Evolutionary conservation across 2,888 invertebrate species (phyloP).

Genomic region (Muschampia plurimacula): DNA sequence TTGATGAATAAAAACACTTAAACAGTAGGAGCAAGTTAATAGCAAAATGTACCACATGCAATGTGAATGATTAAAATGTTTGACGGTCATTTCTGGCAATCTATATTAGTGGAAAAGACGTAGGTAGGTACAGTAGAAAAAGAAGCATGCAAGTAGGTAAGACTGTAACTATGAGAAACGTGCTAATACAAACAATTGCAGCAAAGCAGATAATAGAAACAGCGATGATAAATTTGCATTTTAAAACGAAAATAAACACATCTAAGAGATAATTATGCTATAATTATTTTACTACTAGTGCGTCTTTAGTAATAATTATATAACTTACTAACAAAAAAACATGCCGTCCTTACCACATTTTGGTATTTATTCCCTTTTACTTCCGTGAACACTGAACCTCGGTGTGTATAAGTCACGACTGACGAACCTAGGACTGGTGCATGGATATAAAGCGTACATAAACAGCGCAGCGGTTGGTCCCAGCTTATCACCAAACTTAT

Average conservation of each 20-base stretch:
- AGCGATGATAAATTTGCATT: background rate
- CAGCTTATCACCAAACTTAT: constrained; percentile 33
- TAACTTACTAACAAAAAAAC: constrained; percentile 36
- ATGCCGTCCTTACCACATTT: constrained; percentile 44
- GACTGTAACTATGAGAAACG: background rate
- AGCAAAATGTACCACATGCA: background rate
- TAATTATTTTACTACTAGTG: background rate
- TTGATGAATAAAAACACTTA: background rate
- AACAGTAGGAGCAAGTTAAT: background rate
- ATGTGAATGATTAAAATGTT: background rate
- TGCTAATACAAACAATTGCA: background rate
- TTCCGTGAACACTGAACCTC: constrained; percentile 22
- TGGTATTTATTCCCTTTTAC: constrained; percentile 29
- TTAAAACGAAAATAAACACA: background rate
- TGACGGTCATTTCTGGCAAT: background rate
- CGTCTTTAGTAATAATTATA: constrained; percentile 10
- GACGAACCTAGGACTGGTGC: constrained; percentile 10
- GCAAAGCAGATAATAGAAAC: background rate
- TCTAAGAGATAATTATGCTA: background rate
- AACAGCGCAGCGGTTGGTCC: constrained; percentile 12
- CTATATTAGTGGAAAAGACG: background rate
- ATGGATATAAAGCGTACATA: constrained; percentile 18
- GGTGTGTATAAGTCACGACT: constrained; percentile 29
- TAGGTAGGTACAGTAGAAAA: background rate
- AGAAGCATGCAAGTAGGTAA: background rate